Base-by-base conservation (phyloP, 2,888 invertebrate species). In the Drosophila pegasa region DNA sequence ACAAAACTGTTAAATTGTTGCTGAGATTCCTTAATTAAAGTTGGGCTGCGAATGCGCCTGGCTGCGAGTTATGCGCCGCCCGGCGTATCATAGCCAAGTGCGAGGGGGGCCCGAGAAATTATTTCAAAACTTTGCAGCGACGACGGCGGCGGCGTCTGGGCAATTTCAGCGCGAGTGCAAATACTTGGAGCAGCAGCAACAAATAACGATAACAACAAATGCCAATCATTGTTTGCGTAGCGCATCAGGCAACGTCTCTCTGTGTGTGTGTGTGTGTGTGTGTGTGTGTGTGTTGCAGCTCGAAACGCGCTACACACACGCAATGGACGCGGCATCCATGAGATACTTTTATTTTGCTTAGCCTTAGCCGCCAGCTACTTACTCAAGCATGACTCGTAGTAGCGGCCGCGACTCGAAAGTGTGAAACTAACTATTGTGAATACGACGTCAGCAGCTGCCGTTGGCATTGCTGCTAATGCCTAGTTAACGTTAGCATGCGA, bases 211-310 rank as follows among this genome's bases (percentile, higher is more conserved):
- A 80, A 77, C 88, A 83, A 72, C 81, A 74, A 88, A 88, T 83
- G 83, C 83, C 83, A 88, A 84, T 84, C 84, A 88, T 88, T 84
- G 81, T 87, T 84, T 71, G 84, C 83, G 85, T 78, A 88, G 87
- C 84, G 72, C 87, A 88, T 83, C 83, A 88, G 88, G 80, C 71
- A 79, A 75, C 81, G 79, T 69, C 65, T 82, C 62, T 48, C 9
- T 35, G 27, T 52, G 20, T 14, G 25, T 25, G 18, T 27, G 55
- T n/a, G 25, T 29, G 29, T 50, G 33, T 22, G 41, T 25, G 16
- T 35, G 33, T 41, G 29, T 56, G 29, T 45, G 33, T 37, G 60
- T 59, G 56, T 41, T 75, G 75, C 78, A 78, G 54, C 33, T 63
- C 14, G 51, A 16, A 74, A 75, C 78, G 58, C 61, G 79, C 65